Base-by-base conservation (phyloP, 2,888 invertebrate genomes). In the Drosophila colorata region DNA sequence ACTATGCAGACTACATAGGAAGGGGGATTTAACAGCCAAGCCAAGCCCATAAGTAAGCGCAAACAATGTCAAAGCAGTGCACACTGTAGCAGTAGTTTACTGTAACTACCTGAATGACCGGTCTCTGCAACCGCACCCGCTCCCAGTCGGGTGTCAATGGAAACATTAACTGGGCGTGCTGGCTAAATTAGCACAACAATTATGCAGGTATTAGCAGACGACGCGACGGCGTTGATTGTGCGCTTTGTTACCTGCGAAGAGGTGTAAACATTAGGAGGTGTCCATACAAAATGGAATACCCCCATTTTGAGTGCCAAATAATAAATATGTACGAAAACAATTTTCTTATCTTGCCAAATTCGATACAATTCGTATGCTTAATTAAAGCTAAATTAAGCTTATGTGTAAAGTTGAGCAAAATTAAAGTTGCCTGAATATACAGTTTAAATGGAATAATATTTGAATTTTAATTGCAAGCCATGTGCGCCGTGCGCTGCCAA, bases 61-160 rank as follows among this genome's bases (percentile, higher is more conserved):
- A 85, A 88, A 88, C 80, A 84, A 88, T 77, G 88, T 82, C 69
- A 88, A 84, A 82, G 88, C 88, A 85, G 72, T 87, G 86, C 88
- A 49, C 52, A 68, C 75, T 40, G 38, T 35, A 43, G 44, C 18
- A 13, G 38, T 65, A 63, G 65, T 63, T 63, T 31, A 63, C 16
- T 43, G 64, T 52, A 44, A 64, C 63, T 64, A 64, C 31, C 77
- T 65, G 33, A 59, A 47, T 41, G 41, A 43, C 35, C 47, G 47
- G 56, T 41, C 58, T 56, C 37, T 16, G 14, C 38, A 47, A 44
- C 53, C 57, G 31, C 51, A 31, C 55, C 56, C 55, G 51, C 57
- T 40, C 46, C 47, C 56, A 43, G 28, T 43, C 60, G 47, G 74
- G 89, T 85, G 85, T 88, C 89, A 85, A 85, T 85, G 65, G 78